These are phyloP conservation scores for Sus scrofa DNA, from an alignment of 2,113 vertebrate species.

Conservation along the genomic window DNA sequence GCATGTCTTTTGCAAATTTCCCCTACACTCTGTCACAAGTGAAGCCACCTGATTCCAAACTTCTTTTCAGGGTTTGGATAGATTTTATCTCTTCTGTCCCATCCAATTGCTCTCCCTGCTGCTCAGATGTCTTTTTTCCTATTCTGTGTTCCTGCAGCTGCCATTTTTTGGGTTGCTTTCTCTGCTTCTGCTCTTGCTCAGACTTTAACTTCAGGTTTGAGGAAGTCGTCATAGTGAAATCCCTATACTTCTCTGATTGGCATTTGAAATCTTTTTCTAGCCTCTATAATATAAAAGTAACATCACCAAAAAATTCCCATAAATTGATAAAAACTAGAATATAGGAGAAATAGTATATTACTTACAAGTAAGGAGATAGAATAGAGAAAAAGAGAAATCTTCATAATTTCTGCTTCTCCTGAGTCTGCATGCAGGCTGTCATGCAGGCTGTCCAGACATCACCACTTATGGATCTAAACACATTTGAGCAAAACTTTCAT, in stretches of 20 bases:
- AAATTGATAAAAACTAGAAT: not conserved
- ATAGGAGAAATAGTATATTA: not conserved
- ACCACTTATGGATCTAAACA: not conserved
- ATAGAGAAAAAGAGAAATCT: not conserved
- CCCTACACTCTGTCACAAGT: constrained; percentile 23
- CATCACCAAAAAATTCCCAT: not conserved
- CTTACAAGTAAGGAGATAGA: not conserved
- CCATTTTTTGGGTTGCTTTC: not conserved
- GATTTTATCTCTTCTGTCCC: not conserved
- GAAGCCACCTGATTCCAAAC: constrained; percentile 41
- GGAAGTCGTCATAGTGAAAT: not conserved
- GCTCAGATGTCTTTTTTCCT: not conserved
- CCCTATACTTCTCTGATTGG: not conserved
- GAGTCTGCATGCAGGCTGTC: not conserved
- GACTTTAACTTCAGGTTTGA: not conserved
- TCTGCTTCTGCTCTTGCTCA: constrained; percentile 23
- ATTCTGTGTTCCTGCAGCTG: not conserved
- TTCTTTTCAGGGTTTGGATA: constrained; percentile 13
- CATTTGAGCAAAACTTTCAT: not conserved
- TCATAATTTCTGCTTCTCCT: not conserved
- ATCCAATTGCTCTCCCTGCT: constrained; percentile 12
- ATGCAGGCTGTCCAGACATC: not conserved
- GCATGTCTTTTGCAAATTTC: constrained; percentile 32
- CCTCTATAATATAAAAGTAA: not conserved
- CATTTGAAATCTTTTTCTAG: not conserved